Percentiles rank a stretch among this genome's conserved stretches.
phyloP scores from a whole-genome alignment of 1,140 invertebrate species.

The Atta texana region DNA sequence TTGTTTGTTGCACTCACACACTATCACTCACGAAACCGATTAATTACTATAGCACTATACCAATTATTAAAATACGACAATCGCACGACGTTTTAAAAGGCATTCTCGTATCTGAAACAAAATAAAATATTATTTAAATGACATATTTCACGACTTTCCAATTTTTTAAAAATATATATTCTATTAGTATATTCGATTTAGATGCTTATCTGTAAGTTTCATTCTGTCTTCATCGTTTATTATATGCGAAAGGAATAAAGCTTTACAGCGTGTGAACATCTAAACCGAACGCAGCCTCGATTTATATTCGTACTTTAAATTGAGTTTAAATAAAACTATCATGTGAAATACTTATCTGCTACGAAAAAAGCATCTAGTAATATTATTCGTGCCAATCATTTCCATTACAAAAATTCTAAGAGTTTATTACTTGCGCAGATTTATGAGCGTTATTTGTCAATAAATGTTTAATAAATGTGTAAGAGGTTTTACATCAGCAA shows the following conservation, averaged over 20 bases:
- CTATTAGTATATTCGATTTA: neutral
- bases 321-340: no score
- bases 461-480: no score
- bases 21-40: neutral
- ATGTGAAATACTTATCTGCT: no score
- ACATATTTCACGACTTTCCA: neutral
- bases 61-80: neutral
- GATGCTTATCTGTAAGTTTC: no score
- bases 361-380: no score
- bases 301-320: no score
- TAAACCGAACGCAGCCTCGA: no score
- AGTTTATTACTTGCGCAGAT: neutral
- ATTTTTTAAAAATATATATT: neutral
- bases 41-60: neutral
- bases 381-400: no score
- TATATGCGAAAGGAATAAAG: no score
- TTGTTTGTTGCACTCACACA: neutral
- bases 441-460: neutral
- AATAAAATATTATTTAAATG: neutral
- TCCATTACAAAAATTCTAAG: neutral
- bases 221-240: no score
- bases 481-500: no score
- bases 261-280: no score
- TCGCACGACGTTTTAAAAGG: neutral
- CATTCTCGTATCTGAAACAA: neutral